Evolutionary conservation across 2,797 vertebrate species (phyloP), one percentile per base, ranked within the genome.

Genomic region (Danio kyathit): DNA sequence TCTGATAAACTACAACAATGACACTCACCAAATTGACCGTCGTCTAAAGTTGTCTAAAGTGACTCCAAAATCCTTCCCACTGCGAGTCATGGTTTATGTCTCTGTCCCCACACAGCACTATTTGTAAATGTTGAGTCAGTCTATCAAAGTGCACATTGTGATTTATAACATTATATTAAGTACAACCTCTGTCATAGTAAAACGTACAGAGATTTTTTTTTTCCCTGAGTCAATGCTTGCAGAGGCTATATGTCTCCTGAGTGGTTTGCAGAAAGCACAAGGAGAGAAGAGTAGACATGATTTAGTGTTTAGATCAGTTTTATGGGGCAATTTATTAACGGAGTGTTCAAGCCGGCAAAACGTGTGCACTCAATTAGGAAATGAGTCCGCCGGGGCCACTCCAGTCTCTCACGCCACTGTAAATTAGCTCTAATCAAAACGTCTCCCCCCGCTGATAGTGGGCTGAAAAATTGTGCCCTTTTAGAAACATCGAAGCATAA

Each of bases 301-400:
- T 93, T 92, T 92, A 92, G 83, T 80, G 40, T 76, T 83, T 84
- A 89, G 89, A 91, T 91, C 86, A 88, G 80, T 89, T 90, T 93
- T 94, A 94, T 94, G 88, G 89, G 81, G 72, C 82, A 80, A 90
- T 92, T 91, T 82, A 88, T 88, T 92, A 86, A 83, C 71, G 11
- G 82, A 83, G 88, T 83, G 83, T 87, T 89, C 87, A 91, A 91
- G 90, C 92, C 91, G 85, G 83, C 70, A 52, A 81, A 86, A 40
- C 38, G 80, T 57, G 38, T 78, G 43, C 78, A 88, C 86, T 91
- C 92, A 92, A 94, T 95, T 94, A 93, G 89, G 88, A 89, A 92
- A 95, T 94, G 85, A 92, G 88, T 90, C 88, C 67, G 51, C 78
- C 46, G 89, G 71, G 79, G 54, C 84, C 29, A 73, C 11, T 88